phyloP scores from a whole-genome alignment of 30 jellyfish, hydroid and myxozoan genomes.

The Catostylus mosaicus region DNA sequence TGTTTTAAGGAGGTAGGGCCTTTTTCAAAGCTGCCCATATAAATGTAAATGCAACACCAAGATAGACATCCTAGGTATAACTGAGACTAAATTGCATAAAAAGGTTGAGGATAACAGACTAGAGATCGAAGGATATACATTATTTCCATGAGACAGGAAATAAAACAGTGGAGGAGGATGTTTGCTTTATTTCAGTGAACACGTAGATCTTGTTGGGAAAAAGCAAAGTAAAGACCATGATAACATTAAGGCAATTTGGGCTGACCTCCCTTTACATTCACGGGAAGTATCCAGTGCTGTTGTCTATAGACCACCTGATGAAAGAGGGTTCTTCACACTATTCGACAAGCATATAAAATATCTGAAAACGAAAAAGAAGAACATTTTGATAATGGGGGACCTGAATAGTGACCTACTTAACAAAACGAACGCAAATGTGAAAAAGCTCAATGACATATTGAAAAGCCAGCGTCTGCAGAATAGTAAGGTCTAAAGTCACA shows the following conservation, averaged over 20 bases:
- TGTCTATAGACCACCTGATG: conserved; percentile 36
- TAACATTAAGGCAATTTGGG: conserved; percentile 33
- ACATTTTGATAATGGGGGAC: conserved; percentile 14
- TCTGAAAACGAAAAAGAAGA: conserved; percentile 6
- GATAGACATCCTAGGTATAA: conserved; percentile 10
- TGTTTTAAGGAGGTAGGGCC: conserved; percentile 19
- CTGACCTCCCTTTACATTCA: conserved; percentile 19
- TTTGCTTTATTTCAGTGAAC: conserved; percentile 17
- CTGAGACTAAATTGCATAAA: conserved; percentile 29
- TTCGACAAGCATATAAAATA: conserved; percentile 14
- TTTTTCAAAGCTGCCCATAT: conserved; percentile 32
- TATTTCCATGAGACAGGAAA: conserved; percentile 24
- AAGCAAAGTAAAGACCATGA: conserved; percentile 8
- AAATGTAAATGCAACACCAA: conserved; percentile 22
- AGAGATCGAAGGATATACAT: background rate
- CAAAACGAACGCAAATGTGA: conserved; percentile 11
- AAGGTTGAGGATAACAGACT: too few relatives aligned
- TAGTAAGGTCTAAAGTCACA: too few relatives aligned
- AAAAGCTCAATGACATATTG: background rate
- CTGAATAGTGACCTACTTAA: conserved; percentile 8
- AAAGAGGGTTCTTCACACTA: conserved; percentile 28
- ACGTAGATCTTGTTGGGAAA: conserved; percentile 17
- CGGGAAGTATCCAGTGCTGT: conserved; percentile 17
- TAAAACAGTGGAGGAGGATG: conserved; percentile 40
- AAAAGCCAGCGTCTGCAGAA: conserved; percentile 12